A percentile compares a stretch with the other conserved stretches of the same genome.
Conservation (phyloP, 2,113 vertebrate genomes). For the Cephalophus harveyi region DNA sequence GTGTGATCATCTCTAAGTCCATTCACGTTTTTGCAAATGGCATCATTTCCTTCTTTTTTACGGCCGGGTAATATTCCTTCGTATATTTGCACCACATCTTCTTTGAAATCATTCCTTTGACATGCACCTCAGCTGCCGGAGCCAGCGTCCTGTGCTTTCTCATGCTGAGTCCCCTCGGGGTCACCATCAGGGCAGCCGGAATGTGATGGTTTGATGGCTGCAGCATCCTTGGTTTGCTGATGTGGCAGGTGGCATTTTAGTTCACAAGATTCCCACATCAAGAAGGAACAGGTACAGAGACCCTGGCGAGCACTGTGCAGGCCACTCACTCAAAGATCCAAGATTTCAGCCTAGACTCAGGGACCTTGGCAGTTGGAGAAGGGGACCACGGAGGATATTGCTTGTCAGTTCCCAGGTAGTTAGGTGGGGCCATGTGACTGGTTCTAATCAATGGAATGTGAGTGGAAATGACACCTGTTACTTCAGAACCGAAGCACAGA, state of each 20-base stretch:
- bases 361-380: neutral
- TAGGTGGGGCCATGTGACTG: neutral
- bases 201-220: neutral
- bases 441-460: neutral
- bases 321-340: neutral
- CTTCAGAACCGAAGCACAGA: neutral
- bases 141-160: neutral
- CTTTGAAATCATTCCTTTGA: neutral
- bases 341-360: neutral
- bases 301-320: too few species aligned
- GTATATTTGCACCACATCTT: neutral
- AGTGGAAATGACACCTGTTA: neutral
- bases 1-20: neutral
- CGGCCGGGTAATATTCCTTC: neutral
- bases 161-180: neutral
- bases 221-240: neutral
- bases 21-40: neutral
- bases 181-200: neutral
- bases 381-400: accelerated
- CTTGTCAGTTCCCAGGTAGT: neutral
- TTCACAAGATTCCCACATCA: neutral
- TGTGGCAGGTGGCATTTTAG: neutral
- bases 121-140: neutral
- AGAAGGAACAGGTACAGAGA: neutral
- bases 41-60: neutral